Evolutionary conservation across 2,888 invertebrate species (phyloP).

Genomic region (Diarsia dahlii): DNA sequence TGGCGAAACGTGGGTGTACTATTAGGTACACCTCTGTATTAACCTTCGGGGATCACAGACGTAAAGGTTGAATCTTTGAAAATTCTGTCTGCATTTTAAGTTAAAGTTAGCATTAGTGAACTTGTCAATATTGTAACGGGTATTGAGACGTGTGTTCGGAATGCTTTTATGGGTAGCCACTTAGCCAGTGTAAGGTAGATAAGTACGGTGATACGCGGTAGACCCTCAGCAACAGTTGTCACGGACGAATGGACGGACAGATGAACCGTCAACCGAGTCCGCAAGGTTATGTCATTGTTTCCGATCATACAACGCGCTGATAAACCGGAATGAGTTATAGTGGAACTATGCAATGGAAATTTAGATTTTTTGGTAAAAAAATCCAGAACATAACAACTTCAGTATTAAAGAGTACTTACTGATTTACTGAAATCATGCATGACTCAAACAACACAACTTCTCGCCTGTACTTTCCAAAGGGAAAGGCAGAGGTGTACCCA

Average conservation of each 20-base stretch:
- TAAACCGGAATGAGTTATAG: constrained; percentile 49
- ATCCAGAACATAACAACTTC: no score
- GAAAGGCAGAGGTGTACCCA: no score
- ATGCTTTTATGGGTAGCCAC: constrained; percentile 50
- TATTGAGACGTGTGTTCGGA: constrained; percentile 16
- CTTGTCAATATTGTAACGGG: constrained; percentile 10
- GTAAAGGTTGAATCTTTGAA: constrained; percentile 3
- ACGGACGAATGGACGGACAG: constrained; percentile 69
- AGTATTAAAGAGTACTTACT: no score
- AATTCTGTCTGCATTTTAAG: constrained; percentile 3
- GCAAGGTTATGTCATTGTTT: constrained; percentile 67
- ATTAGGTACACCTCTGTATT: no score
- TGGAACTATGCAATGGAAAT: constrained; percentile 48
- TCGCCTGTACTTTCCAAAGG: no score
- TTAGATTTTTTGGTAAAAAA: no score
- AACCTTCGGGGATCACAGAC: no score
- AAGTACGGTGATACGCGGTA: constrained; percentile 66
- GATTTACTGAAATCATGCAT: not conserved
- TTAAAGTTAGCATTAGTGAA: constrained; percentile 9
- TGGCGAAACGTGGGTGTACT: no score
- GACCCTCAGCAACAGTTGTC: constrained; percentile 70
- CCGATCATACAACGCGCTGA: constrained; percentile 49
- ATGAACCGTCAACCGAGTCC: constrained; percentile 66
- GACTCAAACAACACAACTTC: not conserved
- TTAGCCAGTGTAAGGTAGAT: constrained; percentile 59